phyloP scores from a whole-genome alignment of 2,888 invertebrate genomes.

The Andrena bucephala region DNA sequence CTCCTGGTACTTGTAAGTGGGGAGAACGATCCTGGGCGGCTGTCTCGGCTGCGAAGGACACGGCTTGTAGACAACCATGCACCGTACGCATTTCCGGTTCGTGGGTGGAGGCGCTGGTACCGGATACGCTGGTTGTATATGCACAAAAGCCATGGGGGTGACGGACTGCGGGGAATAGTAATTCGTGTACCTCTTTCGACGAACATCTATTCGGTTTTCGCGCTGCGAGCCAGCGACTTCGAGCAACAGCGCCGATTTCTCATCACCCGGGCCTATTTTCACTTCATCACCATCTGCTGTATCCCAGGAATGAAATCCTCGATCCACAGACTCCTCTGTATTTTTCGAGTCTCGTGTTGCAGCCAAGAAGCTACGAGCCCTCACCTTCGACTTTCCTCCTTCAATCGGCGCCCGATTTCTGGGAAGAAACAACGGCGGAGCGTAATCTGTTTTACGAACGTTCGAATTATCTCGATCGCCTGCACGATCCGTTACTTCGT shows the following conservation, averaged over 20 bases:
- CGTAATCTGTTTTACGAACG: neutral
- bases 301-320: neutral
- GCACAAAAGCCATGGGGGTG: conserved; percentile 81
- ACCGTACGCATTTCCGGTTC: conserved; percentile 79
- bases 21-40: conserved; percentile 72
- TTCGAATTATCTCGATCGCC: neutral
- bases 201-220: conserved; percentile 14
- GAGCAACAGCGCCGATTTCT: neutral
- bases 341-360: neutral
- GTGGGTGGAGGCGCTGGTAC: conserved; percentile 64
- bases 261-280: neutral
- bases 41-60: conserved; percentile 75
- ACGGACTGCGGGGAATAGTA: conserved; percentile 67
- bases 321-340: neutral
- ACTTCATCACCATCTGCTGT: neutral
- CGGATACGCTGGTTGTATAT: conserved; percentile 77
- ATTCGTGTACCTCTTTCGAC: conserved; percentile 71
- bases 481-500: conserved; percentile 10
- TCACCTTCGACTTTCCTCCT: neutral
- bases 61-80: conserved; percentile 81
- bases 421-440: neutral
- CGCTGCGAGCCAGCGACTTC: neutral
- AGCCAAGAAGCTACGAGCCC: neutral
- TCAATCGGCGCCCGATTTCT: neutral
- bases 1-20: conserved; percentile 75